Evolutionary conservation across 2,797 vertebrate genomes (phyloP).

Genomic region (Carduelis carduelis): DNA sequence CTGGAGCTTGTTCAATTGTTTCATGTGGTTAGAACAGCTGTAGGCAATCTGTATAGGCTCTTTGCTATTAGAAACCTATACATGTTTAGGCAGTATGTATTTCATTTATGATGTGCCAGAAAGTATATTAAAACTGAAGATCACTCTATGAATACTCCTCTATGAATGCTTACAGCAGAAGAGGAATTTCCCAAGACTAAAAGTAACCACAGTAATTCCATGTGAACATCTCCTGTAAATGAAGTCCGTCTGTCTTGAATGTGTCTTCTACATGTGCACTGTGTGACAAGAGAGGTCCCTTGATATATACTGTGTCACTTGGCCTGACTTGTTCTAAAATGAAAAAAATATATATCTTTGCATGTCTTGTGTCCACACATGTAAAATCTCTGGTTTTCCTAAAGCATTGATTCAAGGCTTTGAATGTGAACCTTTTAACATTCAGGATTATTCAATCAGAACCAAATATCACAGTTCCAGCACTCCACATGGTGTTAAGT

Average conservation of each 20-base stretch:
- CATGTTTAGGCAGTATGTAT: conserved; percentile 55
- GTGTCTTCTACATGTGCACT: background rate
- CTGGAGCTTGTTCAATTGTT: conserved; percentile 61
- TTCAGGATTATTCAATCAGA: background rate
- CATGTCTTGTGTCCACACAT: background rate
- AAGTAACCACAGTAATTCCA: conserved; percentile 32
- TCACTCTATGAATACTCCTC: conserved; percentile 41
- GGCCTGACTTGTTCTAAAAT: background rate
- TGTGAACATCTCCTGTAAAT: conserved; percentile 21
- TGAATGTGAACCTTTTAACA: conserved; percentile 2
- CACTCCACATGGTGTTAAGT: background rate
- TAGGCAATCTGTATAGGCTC: conserved; percentile 63
- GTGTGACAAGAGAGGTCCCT: background rate
- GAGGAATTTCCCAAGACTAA: conserved; percentile 43
- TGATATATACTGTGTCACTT: background rate
- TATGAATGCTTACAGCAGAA: conserved; percentile 21
- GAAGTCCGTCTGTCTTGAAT: background rate
- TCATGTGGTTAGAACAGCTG: conserved; percentile 76
- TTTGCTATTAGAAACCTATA: conserved; percentile 57
- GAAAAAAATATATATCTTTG: background rate
- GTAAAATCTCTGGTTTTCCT: background rate
- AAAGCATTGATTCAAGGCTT: background rate
- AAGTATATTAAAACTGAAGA: conserved; percentile 63
- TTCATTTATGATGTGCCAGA: conserved; percentile 69
- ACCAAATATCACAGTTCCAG: background rate